Evolutionary conservation across 2,797 vertebrate species (phyloP), one percentile per base, ranked within the genome.

Genomic region (Melanotaenia trifasciata): DNA sequence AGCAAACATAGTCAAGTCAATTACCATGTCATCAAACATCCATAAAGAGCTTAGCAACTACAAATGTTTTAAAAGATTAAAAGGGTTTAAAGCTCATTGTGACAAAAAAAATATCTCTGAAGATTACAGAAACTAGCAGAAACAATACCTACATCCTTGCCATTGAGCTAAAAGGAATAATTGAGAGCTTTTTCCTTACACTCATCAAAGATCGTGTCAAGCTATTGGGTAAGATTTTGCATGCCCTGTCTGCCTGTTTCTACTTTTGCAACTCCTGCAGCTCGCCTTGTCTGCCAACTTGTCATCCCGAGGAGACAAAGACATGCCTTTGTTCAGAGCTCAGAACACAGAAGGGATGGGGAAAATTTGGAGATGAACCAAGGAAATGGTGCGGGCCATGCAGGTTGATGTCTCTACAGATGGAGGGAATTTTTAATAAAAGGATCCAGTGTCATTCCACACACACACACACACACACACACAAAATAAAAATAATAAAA

Each of bases 381-480:
- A 69, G 69, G 69, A 76, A 89, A 87, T 51, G 71, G 67, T 84
- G 81, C 74, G 16, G 79, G 78, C 70, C 18, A 80, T 84, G 84
- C 66, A 81, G 88, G 88, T 74, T 87, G 87, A 89, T 90, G 74
- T 87, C 86, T 92, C 84, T 87, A 77, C 80, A 87, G 86, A 90
- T 84, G 85, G 80, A 78, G 83, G 72, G 64, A 71, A 70, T 84
- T 86, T 83, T 80, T 83, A 79, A 85, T 86, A 84, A 86, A 86
- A 85, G 72, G 58, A 35, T 65, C 73, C 62, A 56, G 74, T 81
- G 78, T 77, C 58, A 90, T 85, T 84, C 60, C 78, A 84, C 64
- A 76, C 26, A 78, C 75, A 75, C 79, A 80, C 51, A 70, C 5
- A 33, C 24, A 79, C 74, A 76, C 79, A 83, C 54, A 68, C 3